Conservation (phyloP, 92 coral and sea anemone genomes). For the Porites divaricata region DNA sequence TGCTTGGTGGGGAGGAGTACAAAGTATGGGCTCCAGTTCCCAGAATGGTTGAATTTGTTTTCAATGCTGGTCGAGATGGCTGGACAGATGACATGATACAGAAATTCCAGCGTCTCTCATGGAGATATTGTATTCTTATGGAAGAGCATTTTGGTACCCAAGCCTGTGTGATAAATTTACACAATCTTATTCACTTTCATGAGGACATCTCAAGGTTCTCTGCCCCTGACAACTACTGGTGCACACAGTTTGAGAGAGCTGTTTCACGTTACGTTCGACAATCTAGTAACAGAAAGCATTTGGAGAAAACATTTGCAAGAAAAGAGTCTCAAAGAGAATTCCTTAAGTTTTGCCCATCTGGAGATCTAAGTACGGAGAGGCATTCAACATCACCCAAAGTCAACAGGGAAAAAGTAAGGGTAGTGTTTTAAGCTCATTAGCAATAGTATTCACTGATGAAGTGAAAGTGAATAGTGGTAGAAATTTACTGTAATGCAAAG, state of each 20-base stretch:
- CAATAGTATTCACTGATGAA: background rate
- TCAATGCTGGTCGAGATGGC: conserved; percentile 60
- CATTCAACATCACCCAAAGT: conserved; percentile 43
- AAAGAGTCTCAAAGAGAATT: conserved; percentile 72
- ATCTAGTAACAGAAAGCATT: conserved; percentile 62
- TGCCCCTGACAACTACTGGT: conserved; percentile 77
- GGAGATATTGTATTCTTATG: conserved; percentile 65
- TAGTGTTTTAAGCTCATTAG: background rate
- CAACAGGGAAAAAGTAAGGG: conserved; percentile 51
- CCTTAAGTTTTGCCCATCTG: conserved; percentile 49
- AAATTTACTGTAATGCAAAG: too few species aligned
- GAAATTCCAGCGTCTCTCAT: conserved; percentile 52
- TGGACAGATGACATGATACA: conserved; percentile 67
- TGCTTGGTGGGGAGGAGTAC: conserved; percentile 51
- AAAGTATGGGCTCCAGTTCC: conserved; percentile 74
- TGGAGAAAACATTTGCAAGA: conserved; percentile 72
- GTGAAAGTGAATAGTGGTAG: too few species aligned
- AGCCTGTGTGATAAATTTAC: conserved; percentile 68
- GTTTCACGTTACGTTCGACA: conserved; percentile 70
- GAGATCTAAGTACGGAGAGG: conserved; percentile 10
- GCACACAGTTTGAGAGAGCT: conserved; percentile 77
- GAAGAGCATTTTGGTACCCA: conserved; percentile 65
- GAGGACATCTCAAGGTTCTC: conserved; percentile 67
- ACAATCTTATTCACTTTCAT: conserved; percentile 52
- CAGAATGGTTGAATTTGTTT: conserved; percentile 58